Percentiles rank a stretch among this genome's conserved stretches.
These are phyloP conservation scores for Drepana arcuata DNA, from an alignment of 1,140 invertebrate species.

Conservation along the genomic window DNA sequence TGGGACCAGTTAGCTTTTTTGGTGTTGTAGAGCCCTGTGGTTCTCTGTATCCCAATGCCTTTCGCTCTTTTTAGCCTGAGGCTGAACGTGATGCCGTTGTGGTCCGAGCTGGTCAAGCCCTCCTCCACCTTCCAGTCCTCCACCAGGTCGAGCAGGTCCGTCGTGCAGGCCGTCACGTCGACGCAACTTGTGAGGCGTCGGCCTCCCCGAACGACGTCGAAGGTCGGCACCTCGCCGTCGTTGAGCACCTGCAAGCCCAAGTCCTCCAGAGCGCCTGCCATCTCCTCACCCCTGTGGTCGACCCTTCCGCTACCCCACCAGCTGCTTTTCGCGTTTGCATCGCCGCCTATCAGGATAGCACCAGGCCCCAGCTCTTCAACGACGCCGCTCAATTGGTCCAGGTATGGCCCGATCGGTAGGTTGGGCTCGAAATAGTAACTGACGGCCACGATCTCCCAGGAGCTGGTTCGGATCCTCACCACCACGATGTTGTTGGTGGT, in stretches of 20 bases:
- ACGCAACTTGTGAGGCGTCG: constrained; percentile 17
- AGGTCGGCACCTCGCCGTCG: constrained; percentile 18
- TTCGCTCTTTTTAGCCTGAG: neutral
- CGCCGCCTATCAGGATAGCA: constrained; percentile 20
- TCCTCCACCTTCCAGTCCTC: constrained; percentile 10
- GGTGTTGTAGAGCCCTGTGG: constrained; percentile 17
- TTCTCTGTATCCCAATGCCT: neutral
- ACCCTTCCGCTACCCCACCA: constrained; percentile 30
- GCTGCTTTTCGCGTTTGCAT: constrained; percentile 29
- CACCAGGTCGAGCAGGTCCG: constrained; percentile 2
- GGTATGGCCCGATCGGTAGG: no score
- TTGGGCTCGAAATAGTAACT: no score
- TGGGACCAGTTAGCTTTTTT: constrained; percentile 19
- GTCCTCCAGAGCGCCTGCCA: constrained; percentile 11
- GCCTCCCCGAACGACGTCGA: constrained; percentile 9
- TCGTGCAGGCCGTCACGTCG: constrained; percentile 19
- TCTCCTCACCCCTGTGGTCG: constrained; percentile 14
- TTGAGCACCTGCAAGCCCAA: constrained; percentile 20
- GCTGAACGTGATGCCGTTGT: constrained; percentile 9
- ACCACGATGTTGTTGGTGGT: no score
- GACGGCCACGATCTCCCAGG: no score
- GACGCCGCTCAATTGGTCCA: no score
- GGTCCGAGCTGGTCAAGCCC: constrained; percentile 9
- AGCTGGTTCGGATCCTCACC: no score
- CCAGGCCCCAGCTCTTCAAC: constrained; percentile 5